Base-by-base conservation (phyloP, 1,140 invertebrate species). In the Trachelipus rathkii region DNA sequence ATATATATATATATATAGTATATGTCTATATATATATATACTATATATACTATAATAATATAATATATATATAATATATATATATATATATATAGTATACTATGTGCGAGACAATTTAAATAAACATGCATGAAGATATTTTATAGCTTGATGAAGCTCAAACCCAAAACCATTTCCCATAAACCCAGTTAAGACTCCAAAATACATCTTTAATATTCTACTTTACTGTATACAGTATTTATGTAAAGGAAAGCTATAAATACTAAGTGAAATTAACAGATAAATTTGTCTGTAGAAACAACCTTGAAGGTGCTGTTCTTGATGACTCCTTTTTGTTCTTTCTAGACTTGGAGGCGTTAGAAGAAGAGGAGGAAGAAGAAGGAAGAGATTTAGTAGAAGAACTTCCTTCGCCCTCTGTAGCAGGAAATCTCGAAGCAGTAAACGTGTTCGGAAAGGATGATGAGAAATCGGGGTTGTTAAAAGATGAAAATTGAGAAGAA, bases 31-130 rank as follows among this genome's bases (percentile, higher is more conserved):
- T 23, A 21, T 70, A 70, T 24, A 70, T 21, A 70, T 23, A 70
- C 10, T 24, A 21, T 21, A 21, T 70, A 70, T 70, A 70, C 10
- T 33, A 70, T 70, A 33, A 3, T 5, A 4, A 70, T 70, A 70
- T 70, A 70, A 70, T 70, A 70, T 70, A 21, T 70, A 70, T 33
- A 70, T 33, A 15, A 60, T 60, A 60, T 60, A 60, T 60, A 60
- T 60, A 60, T 60, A 60, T 60, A 60, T 60, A 60, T 60, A 60
- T 60, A 60, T 60, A 15, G 8, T 60, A 60, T n/a, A n/a, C n/a
- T n/a, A n/a, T n/a, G n/a, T n/a, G n/a, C n/a, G n/a, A n/a, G n/a
- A n/a, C n/a, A n/a, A n/a, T 3, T 15, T 60, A 60, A 15, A 60
- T 60, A 3, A 33, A 33, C 33, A 33, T 33, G 33, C 33, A 33